Evolutionary conservation across 2,113 vertebrate species (phyloP).

Genomic region (Xiphorhynchus elegans): DNA sequence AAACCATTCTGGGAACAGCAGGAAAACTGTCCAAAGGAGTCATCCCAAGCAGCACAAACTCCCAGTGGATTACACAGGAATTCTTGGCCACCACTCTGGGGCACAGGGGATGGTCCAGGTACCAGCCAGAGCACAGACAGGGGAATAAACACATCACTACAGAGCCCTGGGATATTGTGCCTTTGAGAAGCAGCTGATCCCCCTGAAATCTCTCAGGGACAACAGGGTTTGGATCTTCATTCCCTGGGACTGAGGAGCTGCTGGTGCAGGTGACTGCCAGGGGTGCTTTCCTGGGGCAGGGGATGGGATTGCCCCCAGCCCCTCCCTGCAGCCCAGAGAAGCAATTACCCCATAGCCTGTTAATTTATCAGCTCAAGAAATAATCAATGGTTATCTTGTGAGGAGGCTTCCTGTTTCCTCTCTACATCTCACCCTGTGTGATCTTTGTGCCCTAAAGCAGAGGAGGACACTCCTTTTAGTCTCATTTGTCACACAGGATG

Average conservation of each 20-base stretch:
- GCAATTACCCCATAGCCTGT: background rate
- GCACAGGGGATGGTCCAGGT: background rate
- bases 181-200: background rate
- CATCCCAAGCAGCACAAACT: background rate
- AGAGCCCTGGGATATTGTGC: background rate
- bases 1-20: background rate
- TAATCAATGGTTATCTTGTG: conserved; percentile 3
- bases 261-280: too few relatives aligned
- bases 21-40: background rate
- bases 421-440: background rate
- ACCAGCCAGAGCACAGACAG: background rate
- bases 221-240: background rate
- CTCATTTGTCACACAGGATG: background rate
- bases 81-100: background rate
- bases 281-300: background rate
- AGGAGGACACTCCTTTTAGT: background rate
- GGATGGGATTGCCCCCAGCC: too few relatives aligned
- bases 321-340: too few relatives aligned
- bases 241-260: background rate
- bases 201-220: background rate
- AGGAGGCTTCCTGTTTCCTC: background rate
- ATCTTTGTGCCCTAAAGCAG: background rate
- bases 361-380: background rate
- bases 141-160: background rate
- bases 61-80: background rate